Evolutionary conservation across 2,797 vertebrate species (phyloP), one percentile per base, ranked within the genome.

Genomic region (Acestrorhynchus altus): DNA sequence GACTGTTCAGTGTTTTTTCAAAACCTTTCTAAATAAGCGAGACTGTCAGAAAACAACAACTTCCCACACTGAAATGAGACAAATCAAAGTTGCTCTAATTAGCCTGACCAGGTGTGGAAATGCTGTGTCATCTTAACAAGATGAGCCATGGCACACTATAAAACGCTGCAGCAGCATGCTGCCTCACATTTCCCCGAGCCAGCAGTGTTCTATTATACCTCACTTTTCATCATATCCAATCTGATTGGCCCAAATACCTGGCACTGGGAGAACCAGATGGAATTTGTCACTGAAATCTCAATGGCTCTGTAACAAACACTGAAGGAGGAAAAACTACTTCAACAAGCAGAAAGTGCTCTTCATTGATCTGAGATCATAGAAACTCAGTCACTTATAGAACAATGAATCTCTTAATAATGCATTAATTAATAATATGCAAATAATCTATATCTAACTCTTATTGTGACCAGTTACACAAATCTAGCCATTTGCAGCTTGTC

Each of bases 91-190:
- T 1, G 31, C 59, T 39, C 28, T 61, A 61, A 61, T 61, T 61
- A 61, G 59, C 31, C 10, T 1, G 59, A 15, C 28, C 57, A 61
- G 59, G 59, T 61, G 59, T 15, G 15, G 59, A 61, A 9, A 16
- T 61, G 59, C 59, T 61, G 59, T 5, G 59, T 61, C 59, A 39
- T 35, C 59, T 61, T 61, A 61, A 61, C 59, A 13, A 61, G 59
- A 28, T 61, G 28, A 18, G 28, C 28, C 12, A 9, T 18, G 18
- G 49, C 20, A 16, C 16, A 18, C 20, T 22, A 46, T 46, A 13
- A 46, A 46, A 46, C 44, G 44, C 44, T 46, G 44, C 11, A 15
- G 12, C 44, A 46, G 44, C 44, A 46, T 9, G 12, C 44, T 46
- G 44, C 2, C 11, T 46, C 44, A 46, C 18, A 22, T 22, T 18